These are phyloP conservation scores for Nematopogon swammerdamellus DNA, from an alignment of 2,888 invertebrate species.

Conservation along the genomic window DNA sequence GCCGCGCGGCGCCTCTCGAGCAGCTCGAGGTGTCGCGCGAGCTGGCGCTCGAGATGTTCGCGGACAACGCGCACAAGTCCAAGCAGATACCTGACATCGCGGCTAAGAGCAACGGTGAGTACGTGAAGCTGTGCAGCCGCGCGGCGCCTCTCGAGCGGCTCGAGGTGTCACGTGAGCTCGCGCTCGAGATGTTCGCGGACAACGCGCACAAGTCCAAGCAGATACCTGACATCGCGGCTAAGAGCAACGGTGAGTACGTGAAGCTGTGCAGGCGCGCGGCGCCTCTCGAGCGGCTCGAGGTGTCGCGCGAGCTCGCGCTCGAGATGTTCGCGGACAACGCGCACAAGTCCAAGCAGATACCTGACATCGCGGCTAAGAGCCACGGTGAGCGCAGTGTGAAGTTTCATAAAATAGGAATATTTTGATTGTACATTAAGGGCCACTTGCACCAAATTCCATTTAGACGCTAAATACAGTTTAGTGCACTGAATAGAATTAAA, in stretches of 20 bases:
- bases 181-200: conserved; percentile 51
- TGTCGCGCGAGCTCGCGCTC: conserved; percentile 48
- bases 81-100: conserved; percentile 83
- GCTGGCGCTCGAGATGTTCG: no score
- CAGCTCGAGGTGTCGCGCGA: conserved; percentile 69
- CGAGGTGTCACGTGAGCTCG: conserved; percentile 62
- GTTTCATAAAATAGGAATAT: no score
- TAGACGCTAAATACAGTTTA: no score
- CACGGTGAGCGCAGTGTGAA: conserved; percentile 45
- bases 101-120: conserved; percentile 50
- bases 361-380: conserved; percentile 66
- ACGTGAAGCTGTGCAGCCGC: conserved; percentile 57
- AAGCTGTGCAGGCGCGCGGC: conserved; percentile 62
- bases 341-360: conserved; percentile 81
- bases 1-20: conserved; percentile 64
- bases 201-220: conserved; percentile 81
- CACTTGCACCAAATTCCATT: no score
- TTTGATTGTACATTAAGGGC: no score
- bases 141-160: conserved; percentile 71
- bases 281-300: conserved; percentile 75
- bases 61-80: conserved; percentile 77
- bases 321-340: conserved; percentile 72
- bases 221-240: conserved; percentile 75
- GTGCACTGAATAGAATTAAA: no score
- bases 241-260: conserved; percentile 44